phyloP scores from a whole-genome alignment of 2,113 vertebrate species.

The Passer montanus region DNA sequence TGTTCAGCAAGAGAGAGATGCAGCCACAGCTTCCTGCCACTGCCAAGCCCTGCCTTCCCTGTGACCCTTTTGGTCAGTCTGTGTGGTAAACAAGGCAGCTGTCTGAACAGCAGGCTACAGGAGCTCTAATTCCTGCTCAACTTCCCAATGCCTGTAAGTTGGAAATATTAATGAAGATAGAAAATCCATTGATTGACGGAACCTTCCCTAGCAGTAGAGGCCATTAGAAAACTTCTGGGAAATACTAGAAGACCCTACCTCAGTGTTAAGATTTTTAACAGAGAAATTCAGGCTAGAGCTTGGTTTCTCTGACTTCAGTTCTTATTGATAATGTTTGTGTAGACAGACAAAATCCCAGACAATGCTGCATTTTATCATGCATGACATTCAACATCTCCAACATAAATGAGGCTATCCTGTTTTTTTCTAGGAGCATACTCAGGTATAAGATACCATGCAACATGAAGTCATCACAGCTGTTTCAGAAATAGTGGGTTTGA shows the following conservation, averaged over 20 bases:
- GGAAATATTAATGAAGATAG: neutral
- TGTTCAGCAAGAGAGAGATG: neutral
- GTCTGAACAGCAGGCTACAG: neutral
- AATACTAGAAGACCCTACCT: neutral
- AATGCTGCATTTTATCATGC: neutral
- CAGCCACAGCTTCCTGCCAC: neutral
- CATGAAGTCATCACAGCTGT: neutral
- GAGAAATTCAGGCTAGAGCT: neutral
- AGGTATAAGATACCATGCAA: neutral
- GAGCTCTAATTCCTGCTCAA: neutral
- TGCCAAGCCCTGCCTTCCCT: neutral
- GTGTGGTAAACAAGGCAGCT: rapidly evolving
- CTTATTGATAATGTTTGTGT: neutral
- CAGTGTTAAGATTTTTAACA: neutral
- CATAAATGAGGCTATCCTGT: neutral
- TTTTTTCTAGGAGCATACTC: neutral
- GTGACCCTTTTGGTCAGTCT: neutral
- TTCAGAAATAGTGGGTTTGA: neutral
- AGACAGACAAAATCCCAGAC: neutral
- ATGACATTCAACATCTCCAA: neutral
- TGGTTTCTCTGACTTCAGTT: neutral
- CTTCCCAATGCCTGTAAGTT: neutral
- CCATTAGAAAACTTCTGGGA: neutral
- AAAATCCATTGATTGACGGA: neutral
- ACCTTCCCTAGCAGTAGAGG: neutral